A percentile compares a stretch with the other conserved stretches of the same genome.
Conservation (phyloP, 2,113 vertebrate species). For the Mus spicilegus region DNA sequence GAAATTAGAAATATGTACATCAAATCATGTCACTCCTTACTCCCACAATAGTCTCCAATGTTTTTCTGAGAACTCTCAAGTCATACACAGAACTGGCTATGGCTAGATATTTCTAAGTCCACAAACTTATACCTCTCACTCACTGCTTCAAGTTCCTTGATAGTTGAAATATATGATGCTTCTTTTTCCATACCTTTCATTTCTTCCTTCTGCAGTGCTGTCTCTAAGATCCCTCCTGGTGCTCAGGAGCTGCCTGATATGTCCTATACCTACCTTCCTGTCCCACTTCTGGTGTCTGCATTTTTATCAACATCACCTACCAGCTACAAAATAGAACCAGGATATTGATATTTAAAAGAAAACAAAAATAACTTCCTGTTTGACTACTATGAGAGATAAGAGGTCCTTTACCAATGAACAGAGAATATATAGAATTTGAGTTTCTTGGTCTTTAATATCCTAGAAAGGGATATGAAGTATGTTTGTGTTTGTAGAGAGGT, state of each 20-base stretch:
- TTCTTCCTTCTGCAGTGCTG: background rate
- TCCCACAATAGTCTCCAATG: background rate
- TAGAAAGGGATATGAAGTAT: background rate
- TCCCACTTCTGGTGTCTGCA: background rate
- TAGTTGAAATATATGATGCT: too few relatives aligned
- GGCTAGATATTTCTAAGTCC: too few relatives aligned
- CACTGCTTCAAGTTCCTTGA: background rate
- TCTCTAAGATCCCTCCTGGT: background rate
- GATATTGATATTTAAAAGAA: background rate
- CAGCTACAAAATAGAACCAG: background rate
- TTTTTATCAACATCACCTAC: background rate
- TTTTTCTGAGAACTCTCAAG: background rate
- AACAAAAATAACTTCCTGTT: background rate
- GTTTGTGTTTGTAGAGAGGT: background rate
- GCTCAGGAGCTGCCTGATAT: background rate
- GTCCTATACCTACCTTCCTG: background rate
- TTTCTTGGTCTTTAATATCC: background rate
- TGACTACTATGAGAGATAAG: too few relatives aligned
- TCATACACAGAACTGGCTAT: background rate
- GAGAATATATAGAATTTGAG: background rate
- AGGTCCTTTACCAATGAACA: background rate
- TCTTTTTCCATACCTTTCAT: background rate
- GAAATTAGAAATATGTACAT: background rate
- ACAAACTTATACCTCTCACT: background rate
- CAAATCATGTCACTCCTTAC: background rate